These are phyloP conservation scores for Teinopalpus imperialis DNA, from an alignment of 2,888 invertebrate genomes.

Conservation along the genomic window DNA sequence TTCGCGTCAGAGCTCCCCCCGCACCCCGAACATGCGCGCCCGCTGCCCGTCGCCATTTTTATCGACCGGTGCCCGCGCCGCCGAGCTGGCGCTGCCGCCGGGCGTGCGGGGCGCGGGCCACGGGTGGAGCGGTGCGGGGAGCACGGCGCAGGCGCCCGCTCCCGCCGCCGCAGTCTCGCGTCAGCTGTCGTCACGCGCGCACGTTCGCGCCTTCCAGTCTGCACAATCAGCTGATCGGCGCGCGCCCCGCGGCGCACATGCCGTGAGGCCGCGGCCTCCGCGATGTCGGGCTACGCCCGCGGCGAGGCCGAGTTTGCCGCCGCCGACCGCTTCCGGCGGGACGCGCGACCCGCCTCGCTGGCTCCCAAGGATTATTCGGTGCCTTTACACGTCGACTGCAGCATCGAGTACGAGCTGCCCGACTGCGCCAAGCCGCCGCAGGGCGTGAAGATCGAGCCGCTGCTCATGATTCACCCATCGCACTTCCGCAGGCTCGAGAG, in stretches of 20 bases:
- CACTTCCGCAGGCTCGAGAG: constrained; percentile 94
- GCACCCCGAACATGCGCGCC: constrained; percentile 32
- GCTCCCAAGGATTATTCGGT: constrained; percentile 91
- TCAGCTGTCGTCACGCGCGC: constrained; percentile 61
- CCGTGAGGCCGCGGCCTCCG: constrained; percentile 75
- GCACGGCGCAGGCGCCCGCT: constrained; percentile 42
- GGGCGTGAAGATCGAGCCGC: constrained; percentile 90
- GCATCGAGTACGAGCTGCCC: constrained; percentile 95
- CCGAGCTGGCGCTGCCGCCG: constrained; percentile 39
- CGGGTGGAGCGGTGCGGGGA: constrained; percentile 51
- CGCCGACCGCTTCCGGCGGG: constrained; percentile 71
- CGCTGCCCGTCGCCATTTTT: constrained; percentile 45
- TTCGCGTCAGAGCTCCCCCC: constrained; percentile 44
- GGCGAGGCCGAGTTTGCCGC: constrained; percentile 75
- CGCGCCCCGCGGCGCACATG: constrained; percentile 75
- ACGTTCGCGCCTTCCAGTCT: constrained; percentile 36
- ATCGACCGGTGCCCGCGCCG: constrained; percentile 45
- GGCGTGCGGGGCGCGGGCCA: constrained; percentile 37
- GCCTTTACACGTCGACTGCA: constrained; percentile 94
- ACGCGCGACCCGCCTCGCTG: constrained; percentile 72
- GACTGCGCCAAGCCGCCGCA: constrained; percentile 94
- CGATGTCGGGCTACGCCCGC: constrained; percentile 78
- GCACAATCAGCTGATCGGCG: constrained; percentile 73
- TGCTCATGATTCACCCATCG: constrained; percentile 94
- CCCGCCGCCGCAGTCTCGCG: constrained; percentile 64